These are phyloP conservation scores for Pyrrhosoma nymphula DNA, from an alignment of 2,888 invertebrate genomes.

Conservation along the genomic window DNA sequence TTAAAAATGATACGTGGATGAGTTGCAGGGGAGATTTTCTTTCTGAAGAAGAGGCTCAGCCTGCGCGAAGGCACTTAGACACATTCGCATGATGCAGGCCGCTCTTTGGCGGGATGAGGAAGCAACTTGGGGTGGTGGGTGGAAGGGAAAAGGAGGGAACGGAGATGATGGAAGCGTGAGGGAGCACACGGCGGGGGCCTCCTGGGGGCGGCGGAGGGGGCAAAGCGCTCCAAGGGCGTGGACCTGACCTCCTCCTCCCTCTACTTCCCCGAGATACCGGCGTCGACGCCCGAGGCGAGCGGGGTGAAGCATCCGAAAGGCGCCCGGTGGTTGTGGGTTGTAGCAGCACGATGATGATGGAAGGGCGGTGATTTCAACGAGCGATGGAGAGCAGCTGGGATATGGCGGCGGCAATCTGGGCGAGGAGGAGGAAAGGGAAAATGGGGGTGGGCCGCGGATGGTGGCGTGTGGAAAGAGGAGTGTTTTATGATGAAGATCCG, in stretches of 20 bases:
- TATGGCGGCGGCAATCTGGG: too few relatives aligned
- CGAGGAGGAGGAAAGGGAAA: too few relatives aligned
- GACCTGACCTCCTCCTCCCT: neutral
- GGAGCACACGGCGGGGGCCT: too few relatives aligned
- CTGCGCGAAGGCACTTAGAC: neutral
- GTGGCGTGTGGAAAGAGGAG: neutral
- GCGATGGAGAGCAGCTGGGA: neutral
- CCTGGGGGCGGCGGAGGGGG: neutral
- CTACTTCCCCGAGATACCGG: neutral
- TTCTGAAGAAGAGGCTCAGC: neutral
- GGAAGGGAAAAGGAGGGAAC: too few relatives aligned
- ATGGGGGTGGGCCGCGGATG: neutral
- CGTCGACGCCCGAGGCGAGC: slow-evolving; percentile 37
- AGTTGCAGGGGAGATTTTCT: too few relatives aligned
- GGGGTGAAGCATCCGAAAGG: slow-evolving; percentile 15
- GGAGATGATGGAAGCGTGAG: neutral
- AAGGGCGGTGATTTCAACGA: slow-evolving; percentile 26
- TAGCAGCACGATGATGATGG: slow-evolving; percentile 12
- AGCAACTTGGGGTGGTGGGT: too few relatives aligned
- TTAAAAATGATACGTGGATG: too few relatives aligned
- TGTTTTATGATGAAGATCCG: slow-evolving; percentile 58
- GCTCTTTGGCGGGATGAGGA: too few relatives aligned
- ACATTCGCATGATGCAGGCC: neutral
- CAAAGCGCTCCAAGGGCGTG: neutral
- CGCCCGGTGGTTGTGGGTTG: slow-evolving; percentile 18